phyloP scores from a whole-genome alignment of 2,797 vertebrate genomes.

The Clarias pachynema region DNA sequence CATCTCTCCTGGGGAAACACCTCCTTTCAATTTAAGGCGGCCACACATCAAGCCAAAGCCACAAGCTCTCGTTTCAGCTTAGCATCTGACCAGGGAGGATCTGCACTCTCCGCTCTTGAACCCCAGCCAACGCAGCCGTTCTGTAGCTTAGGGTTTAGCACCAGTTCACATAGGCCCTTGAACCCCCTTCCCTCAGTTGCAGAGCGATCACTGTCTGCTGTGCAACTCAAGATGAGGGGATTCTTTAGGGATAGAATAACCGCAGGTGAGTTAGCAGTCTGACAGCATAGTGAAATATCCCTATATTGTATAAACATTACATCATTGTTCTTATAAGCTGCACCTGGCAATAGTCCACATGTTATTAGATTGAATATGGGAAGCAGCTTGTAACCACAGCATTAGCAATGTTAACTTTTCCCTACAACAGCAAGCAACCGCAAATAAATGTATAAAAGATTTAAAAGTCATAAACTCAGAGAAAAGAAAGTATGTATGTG shows the following conservation, averaged over 20 bases:
- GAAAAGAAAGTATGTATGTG: neutral
- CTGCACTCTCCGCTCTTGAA: constrained; percentile 51
- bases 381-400: constrained; percentile 49
- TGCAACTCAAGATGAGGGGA: constrained; percentile 61
- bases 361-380: constrained; percentile 62
- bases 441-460: neutral
- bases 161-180: constrained; percentile 50
- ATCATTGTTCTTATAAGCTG: constrained; percentile 70
- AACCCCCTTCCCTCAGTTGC: constrained; percentile 58
- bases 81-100: constrained; percentile 45
- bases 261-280: constrained; percentile 75
- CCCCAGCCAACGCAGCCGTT: constrained; percentile 46
- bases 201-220: constrained; percentile 69
- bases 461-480: neutral
- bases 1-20: constrained; percentile 53
- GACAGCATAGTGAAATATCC: constrained; percentile 76
- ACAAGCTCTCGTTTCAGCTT: constrained; percentile 48
- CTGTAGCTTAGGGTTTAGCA: constrained; percentile 45
- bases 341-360: constrained; percentile 71
- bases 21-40: constrained; percentile 56
- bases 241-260: constrained; percentile 75
- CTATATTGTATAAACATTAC: constrained; percentile 79
- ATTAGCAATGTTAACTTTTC: constrained; percentile 34
- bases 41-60: constrained; percentile 55
- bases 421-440: neutral